phyloP scores from a whole-genome alignment of 2,888 invertebrate genomes.

The Brachynemurus nebulosus region DNA sequence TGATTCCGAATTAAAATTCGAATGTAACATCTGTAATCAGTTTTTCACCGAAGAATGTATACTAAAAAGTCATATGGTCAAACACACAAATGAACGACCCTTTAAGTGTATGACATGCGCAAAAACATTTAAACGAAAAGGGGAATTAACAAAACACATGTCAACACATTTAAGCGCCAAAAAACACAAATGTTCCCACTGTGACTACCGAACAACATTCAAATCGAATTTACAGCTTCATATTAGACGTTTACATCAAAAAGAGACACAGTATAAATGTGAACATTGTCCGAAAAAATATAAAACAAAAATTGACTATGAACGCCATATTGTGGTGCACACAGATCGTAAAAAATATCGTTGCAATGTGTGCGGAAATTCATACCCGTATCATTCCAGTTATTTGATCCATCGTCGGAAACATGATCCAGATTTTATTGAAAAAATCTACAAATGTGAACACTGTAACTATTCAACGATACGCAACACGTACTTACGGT shows the following conservation, averaged over 20 bases:
- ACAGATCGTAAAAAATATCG: constrained; percentile 22
- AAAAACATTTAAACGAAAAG: constrained; percentile 25
- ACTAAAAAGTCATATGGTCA: constrained; percentile 4
- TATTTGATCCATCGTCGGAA: constrained; percentile 6
- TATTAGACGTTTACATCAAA: constrained; percentile 4
- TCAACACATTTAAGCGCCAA: constrained; percentile 9
- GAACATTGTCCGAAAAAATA: constrained; percentile 9
- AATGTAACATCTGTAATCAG: constrained; percentile 1
- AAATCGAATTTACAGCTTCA: constrained; percentile 13
- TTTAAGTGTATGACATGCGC: constrained; percentile 35
- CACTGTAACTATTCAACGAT: constrained; percentile 5
- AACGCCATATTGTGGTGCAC: constrained; percentile 4
- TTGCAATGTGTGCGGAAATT: constrained; percentile 29
- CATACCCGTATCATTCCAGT: constrained; percentile 17
- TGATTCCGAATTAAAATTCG: background rate
- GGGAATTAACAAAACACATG: constrained; percentile 12
- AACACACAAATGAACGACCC: constrained; percentile 18
- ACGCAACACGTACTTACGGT: constrained; percentile 10
- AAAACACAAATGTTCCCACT: constrained; percentile 9
- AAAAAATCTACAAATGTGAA: constrained; percentile 14
- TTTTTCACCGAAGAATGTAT: constrained; percentile 3
- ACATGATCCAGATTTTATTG: constrained; percentile 7
- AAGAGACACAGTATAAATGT: background rate
- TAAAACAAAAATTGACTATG: constrained; percentile 5
- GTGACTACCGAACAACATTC: constrained; percentile 12